Conservation (phyloP, 2,113 vertebrate species). For the Deroptyus accipitrinus region DNA sequence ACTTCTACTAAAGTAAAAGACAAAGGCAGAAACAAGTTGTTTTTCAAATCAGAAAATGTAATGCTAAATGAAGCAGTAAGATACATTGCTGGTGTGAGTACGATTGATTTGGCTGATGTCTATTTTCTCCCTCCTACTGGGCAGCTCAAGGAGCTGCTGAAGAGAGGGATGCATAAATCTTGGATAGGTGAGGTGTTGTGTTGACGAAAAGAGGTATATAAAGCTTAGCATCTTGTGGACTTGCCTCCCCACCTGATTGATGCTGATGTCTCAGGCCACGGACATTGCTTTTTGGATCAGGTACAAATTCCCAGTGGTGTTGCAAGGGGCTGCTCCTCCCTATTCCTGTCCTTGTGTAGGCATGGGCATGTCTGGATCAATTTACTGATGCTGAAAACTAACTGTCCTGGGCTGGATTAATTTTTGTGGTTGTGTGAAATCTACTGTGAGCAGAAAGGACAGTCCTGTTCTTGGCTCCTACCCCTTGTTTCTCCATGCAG, state of each 20-base stretch:
- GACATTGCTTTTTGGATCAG: neutral
- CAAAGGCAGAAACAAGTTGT: neutral
- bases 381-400: neutral
- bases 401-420: neutral
- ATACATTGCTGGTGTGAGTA: neutral
- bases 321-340: neutral
- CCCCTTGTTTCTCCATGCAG: neutral
- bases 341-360: neutral
- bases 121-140: neutral
- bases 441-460: neutral
- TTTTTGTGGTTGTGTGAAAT: neutral
- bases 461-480: neutral
- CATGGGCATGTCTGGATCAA: neutral
- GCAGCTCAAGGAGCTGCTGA: neutral
- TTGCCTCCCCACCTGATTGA: neutral
- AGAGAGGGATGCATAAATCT: neutral
- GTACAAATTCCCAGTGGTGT: neutral
- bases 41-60: neutral
- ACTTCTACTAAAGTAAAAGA: neutral
- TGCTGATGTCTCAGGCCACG: neutral
- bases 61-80: neutral
- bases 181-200: neutral
- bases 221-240: neutral
- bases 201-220: neutral
- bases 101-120: neutral